These are phyloP conservation scores for Maylandia zebra DNA, from an alignment of 2,113 vertebrate species.

Conservation along the genomic window DNA sequence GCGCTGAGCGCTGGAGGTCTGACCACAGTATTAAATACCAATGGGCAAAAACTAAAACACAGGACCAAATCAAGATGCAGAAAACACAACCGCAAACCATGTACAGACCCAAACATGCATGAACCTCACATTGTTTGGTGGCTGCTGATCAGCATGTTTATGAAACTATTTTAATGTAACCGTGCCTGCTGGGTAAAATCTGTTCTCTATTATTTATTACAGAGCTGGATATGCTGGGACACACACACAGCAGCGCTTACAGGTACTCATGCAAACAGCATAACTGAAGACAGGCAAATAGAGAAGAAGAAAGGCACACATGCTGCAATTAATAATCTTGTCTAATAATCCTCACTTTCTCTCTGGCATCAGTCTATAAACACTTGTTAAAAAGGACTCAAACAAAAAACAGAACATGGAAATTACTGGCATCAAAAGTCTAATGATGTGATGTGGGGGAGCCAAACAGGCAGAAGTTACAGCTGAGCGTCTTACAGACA, in stretches of 20 bases:
- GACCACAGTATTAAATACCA: constrained; percentile 43
- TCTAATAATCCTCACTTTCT: constrained; percentile 42
- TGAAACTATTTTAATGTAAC: constrained; percentile 38
- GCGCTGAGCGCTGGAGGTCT: constrained; percentile 21
- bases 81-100: constrained; percentile 38
- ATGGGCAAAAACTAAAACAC: constrained; percentile 23
- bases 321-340: constrained; percentile 26
- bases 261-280: not conserved
- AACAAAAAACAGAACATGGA: constrained; percentile 43
- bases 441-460: constrained; percentile 45
- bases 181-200: constrained; percentile 54
- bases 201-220: constrained; percentile 60
- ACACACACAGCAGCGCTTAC: not conserved
- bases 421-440: constrained; percentile 45
- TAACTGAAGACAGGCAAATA: not conserved
- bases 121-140: constrained; percentile 46
- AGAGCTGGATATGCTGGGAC: constrained; percentile 7
- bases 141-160: constrained; percentile 57
- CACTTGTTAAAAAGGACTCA: constrained; percentile 43
- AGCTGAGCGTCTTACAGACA: constrained; percentile 37
- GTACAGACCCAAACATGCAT: constrained; percentile 42
- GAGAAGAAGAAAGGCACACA: not conserved
- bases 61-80: constrained; percentile 15
- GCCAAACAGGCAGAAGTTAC: constrained; percentile 26
- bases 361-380: constrained; percentile 50